Evolutionary conservation across 2,797 vertebrate species (phyloP), one percentile per base, ranked within the genome.

Genomic region (Schizothorax lantsangensis): DNA sequence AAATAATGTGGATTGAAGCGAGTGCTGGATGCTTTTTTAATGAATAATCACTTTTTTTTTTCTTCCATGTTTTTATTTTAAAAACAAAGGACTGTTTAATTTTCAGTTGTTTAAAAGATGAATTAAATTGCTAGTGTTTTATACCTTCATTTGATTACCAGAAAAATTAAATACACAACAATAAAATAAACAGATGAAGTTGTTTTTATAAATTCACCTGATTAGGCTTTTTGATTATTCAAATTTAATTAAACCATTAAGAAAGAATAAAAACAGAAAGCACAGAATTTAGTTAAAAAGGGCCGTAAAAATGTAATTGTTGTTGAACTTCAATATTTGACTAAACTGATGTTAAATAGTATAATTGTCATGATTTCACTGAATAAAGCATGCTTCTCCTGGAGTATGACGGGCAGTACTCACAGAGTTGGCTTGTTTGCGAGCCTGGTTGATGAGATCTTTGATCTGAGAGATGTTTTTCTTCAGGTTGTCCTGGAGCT

Each of bases 381-480:
- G 9, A n/a, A 5, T 59, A 0, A n/a, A n/a, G 7, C 54, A 9
- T 3, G 23, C 9, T n/a, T 45, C 6, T 73, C 1, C 14, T 30
- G 12, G 49, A 36, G 47, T 36, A 5, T 57, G 6, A 7, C 1
- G 33, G 6, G 38, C 57, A 5, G 23, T 40, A 88, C 97, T 96
- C 94, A 99, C 98, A 17, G 98, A 99, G 93, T 99, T 99, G 71
- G 98, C 98, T 94, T 99, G 98, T 88, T 99, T 99, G 91, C 98
- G 96, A 87, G 98, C 98, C 95, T 99, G 98, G 90, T 96, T 99
- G 93, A 99, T 99, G 88, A 99, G 92, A 84, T 99, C 98, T 90
- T 99, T 98, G 90, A 99, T 99, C 92, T 99, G 98, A 1, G 98
- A 99, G 92, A 99, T 98, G 92, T 99, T 99, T 88, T 96, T 97